Percentiles rank a stretch among this genome's conserved stretches.
phyloP scores from a whole-genome alignment of 2,888 invertebrate genomes.

The Nowickia ferox region DNA sequence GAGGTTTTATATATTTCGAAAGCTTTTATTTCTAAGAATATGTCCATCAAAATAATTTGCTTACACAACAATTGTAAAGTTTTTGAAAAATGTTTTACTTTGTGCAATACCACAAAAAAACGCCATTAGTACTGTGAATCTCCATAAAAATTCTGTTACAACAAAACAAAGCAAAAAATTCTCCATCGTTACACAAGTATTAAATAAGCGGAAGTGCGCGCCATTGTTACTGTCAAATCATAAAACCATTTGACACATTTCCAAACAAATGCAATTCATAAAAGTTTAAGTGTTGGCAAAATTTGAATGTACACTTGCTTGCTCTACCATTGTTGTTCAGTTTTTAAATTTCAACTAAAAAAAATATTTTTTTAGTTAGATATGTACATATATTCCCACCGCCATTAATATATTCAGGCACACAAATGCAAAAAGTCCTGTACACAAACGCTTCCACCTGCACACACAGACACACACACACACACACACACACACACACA shows the following conservation, averaged over 20 bases:
- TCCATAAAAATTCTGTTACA: background rate
- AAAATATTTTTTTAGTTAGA: background rate
- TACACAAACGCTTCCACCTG: background rate
- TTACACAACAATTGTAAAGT: no score
- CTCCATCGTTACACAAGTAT: background rate
- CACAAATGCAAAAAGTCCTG: constrained; percentile 16
- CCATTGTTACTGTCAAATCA: constrained; percentile 35
- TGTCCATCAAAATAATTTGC: no score
- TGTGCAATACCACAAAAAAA: background rate
- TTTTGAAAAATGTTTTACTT: background rate
- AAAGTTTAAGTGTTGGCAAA: constrained; percentile 41
- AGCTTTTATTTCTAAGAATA: no score
- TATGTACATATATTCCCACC: background rate
- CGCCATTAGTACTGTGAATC: no score
- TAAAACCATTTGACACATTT: constrained; percentile 53
- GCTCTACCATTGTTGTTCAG: constrained; percentile 33
- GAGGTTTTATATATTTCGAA: no score
- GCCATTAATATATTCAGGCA: constrained; percentile 21
- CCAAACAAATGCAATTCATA: constrained; percentile 40
- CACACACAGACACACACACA: no score
- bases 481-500: no score
- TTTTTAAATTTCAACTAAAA: constrained; percentile 39
- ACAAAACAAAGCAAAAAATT: background rate
- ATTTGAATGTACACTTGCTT: constrained; percentile 11
- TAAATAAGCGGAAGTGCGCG: constrained; percentile 33